These are phyloP conservation scores for Pseudomugil tenellus DNA, from an alignment of 2,797 vertebrate genomes.

Conservation along the genomic window DNA sequence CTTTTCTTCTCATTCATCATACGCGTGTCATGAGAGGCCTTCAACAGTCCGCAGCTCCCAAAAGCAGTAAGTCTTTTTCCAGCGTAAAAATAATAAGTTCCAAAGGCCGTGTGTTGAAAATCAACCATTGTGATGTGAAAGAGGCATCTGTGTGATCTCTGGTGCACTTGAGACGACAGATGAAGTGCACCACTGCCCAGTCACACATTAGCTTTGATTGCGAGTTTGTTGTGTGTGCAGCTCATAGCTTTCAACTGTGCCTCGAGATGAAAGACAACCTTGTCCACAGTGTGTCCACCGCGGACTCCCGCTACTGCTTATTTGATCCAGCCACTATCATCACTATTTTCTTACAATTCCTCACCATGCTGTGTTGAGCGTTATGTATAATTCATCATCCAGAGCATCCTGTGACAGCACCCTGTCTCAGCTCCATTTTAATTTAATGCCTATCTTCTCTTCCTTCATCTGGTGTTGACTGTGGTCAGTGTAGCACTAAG, in stretches of 20 bases:
- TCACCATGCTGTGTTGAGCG: conserved; percentile 65
- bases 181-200: conserved; percentile 77
- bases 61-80: conserved; percentile 30
- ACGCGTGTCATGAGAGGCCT: conserved; percentile 61
- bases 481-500: conserved; percentile 37
- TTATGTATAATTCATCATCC: conserved; percentile 82
- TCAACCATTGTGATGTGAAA: conserved; percentile 69
- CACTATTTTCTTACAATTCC: conserved; percentile 56
- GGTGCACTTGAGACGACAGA: conserved; percentile 62
- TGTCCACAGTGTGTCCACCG: conserved; percentile 74
- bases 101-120: conserved; percentile 64
- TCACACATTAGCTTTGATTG: conserved; percentile 82
- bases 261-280: conserved; percentile 82
- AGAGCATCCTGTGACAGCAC: conserved; percentile 60
- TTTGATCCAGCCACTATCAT: conserved; percentile 75
- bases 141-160: conserved; percentile 70
- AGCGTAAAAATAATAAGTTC: conserved; percentile 71
- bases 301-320: conserved; percentile 65
- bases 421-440: conserved; percentile 61
- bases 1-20: conserved; percentile 66
- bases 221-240: conserved; percentile 77
- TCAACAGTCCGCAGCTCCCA: conserved; percentile 50
- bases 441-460: conserved; percentile 59
- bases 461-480: conserved; percentile 54
- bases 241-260: conserved; percentile 72